A percentile compares a stretch with the other conserved stretches of the same genome.
Conservation (phyloP, 1,140 invertebrate species). For the Spodoptera litura region DNA sequence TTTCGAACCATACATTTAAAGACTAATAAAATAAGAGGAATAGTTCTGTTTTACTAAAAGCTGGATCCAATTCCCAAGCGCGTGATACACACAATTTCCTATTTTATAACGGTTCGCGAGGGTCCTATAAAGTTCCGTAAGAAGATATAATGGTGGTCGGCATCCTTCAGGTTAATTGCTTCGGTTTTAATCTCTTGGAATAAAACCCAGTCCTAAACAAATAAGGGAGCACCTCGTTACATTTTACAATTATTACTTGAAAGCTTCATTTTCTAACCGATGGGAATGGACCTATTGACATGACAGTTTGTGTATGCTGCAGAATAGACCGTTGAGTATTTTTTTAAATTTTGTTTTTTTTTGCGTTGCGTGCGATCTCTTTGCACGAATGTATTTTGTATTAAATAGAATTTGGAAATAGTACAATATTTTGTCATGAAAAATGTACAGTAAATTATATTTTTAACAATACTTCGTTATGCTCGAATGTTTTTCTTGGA, state of each 20-base stretch:
- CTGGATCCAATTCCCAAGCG: conserved; percentile 26
- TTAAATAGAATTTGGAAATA: too few species aligned
- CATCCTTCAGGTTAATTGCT: conserved; percentile 58
- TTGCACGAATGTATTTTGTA: too few species aligned
- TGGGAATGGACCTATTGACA: conserved; percentile 8
- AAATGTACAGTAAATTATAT: too few species aligned
- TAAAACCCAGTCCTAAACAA: conserved; percentile 60
- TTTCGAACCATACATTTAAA: background rate
- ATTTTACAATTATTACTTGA: conserved; percentile 40
- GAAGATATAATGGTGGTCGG: conserved; percentile 38
- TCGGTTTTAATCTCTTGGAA: conserved; percentile 58
- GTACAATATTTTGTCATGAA: too few species aligned
- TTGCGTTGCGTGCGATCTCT: too few species aligned
- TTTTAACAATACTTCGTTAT: too few species aligned
- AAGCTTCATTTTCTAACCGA: conserved; percentile 28
- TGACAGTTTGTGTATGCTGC: background rate
- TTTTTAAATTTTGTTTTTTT: too few species aligned
- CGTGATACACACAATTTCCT: conserved; percentile 39
- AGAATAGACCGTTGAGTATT: background rate
- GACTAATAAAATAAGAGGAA: conserved; percentile 25
- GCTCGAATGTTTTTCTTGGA: too few species aligned
- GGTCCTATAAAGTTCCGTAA: conserved; percentile 28
- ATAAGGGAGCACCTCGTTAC: conserved; percentile 55
- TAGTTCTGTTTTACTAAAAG: conserved; percentile 22
- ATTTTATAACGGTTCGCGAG: conserved; percentile 39